Base-by-base conservation (phyloP, 2,797 vertebrate species). In the Lepus townsendii region DNA sequence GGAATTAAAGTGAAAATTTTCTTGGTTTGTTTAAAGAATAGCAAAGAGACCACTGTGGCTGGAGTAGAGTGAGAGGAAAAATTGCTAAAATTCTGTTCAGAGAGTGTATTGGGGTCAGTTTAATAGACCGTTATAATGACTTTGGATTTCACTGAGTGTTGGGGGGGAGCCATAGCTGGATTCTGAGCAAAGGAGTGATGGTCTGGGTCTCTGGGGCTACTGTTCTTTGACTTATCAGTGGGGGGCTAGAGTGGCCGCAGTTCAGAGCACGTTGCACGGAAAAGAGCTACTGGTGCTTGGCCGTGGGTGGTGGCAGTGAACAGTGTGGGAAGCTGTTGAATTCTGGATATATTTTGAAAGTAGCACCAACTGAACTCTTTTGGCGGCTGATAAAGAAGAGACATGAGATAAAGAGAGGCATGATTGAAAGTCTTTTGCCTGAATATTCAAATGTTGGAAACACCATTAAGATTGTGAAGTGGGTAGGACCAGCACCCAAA, bases 331-430 rank as follows among this genome's bases (percentile, higher is more conserved):
- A 85, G 10, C 16, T 60, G 27, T 10, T 57, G 79, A 91, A 62
- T 85, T 91, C 73, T 88, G 38, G n/a, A n/a, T 71, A 32, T 69
- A 47, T 63, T 88, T 88, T 79, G 52, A 88, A 88, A 79, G 30
- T 52, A 91, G 35, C 32, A 73, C 35, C 35, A 54, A 42, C 17
- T 14, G 54, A 62, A 38, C 66, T 76, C 60, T 76, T 57, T 38
- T 85, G 52, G 71, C 26, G 52, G 35, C 32, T 32, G 26, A 90
- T 57, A 57, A 27, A n/a, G 57, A 86, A 76, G 7, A n/a, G 19
- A 14, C 35, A 76, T 60, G 60, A 75, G 27, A 26, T 42, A 90
- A 66, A 90, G 9, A 86, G 35, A 80, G 12, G 5, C 9, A 62
- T 32, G 24, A 69, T 17, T 83, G 5, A 38, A 84, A 35, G 22